These are phyloP conservation scores for Daktulosphaira vitifoliae DNA, from an alignment of 1,140 invertebrate species.

Conservation along the genomic window DNA sequence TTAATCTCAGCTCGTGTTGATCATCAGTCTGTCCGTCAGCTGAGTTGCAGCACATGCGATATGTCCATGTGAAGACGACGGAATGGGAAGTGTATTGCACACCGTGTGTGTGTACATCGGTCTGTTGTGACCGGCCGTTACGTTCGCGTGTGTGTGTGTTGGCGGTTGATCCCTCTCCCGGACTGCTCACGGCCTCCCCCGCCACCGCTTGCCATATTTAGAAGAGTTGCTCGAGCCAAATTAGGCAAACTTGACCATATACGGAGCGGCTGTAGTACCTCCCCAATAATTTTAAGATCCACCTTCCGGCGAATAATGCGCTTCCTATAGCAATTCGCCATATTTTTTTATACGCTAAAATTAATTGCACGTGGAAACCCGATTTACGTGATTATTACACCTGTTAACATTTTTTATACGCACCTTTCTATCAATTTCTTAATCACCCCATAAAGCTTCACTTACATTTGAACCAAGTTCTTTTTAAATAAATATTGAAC, in stretches of 20 bases:
- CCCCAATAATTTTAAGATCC: slow-evolving; percentile 31
- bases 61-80: slow-evolving; percentile 21
- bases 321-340: slow-evolving; percentile 6
- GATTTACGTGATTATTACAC: no score
- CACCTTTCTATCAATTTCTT: no score
- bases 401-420: no score
- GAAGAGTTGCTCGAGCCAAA: slow-evolving; percentile 43
- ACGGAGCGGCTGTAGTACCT: slow-evolving; percentile 38
- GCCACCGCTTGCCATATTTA: slow-evolving; percentile 42
- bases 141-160: slow-evolving; percentile 26
- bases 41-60: not conserved
- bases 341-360: no score
- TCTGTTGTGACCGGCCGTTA: slow-evolving; percentile 6
- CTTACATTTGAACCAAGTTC: no score
- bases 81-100: slow-evolving; percentile 14
- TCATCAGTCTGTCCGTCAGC: no score
- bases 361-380: no score
- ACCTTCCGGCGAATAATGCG: slow-evolving; percentile 33
- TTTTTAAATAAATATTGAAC: no score
- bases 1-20: no score
- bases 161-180: slow-evolving; percentile 33
- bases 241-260: slow-evolving; percentile 44
- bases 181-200: not conserved
- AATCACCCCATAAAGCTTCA: no score
- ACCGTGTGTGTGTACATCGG: no score